Evolutionary conservation across 2,888 invertebrate genomes (phyloP).

Genomic region (Orgyia antiqua): DNA sequence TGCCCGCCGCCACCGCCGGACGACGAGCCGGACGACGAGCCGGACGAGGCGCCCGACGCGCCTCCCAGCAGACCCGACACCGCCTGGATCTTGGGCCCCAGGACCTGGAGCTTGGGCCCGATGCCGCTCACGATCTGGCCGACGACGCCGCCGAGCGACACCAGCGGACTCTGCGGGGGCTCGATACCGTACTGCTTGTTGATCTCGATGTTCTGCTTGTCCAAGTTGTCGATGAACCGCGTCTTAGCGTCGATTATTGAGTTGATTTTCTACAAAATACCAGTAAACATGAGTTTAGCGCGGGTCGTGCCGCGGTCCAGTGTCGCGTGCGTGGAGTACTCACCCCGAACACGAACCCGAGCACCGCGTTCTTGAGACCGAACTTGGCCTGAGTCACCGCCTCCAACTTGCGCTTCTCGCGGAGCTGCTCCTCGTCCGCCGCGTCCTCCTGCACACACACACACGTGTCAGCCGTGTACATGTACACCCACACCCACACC

Average conservation of each 20-base stretch:
- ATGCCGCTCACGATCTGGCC: slow-evolving; percentile 77
- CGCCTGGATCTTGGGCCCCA: slow-evolving; percentile 81
- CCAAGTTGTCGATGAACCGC: slow-evolving; percentile 82
- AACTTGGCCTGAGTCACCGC: slow-evolving; percentile 79
- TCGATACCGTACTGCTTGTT: slow-evolving; percentile 87
- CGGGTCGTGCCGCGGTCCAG: neutral
- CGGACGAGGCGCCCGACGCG: slow-evolving; percentile 67
- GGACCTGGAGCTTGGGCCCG: slow-evolving; percentile 82
- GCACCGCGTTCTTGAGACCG: slow-evolving; percentile 87
- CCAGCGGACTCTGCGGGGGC: slow-evolving; percentile 79
- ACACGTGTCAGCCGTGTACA: slow-evolving; percentile 34
- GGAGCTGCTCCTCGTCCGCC: slow-evolving; percentile 70
- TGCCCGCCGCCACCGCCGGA: slow-evolving; percentile 74
- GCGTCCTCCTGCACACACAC: slow-evolving; percentile 60
- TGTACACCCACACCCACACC: slow-evolving; percentile 17
- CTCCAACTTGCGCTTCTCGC: slow-evolving; percentile 87
- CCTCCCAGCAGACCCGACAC: slow-evolving; percentile 76
- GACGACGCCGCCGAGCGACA: slow-evolving; percentile 80
- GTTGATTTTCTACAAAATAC: slow-evolving; percentile 86
- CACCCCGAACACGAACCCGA: slow-evolving; percentile 91
- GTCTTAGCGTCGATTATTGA: slow-evolving; percentile 89
- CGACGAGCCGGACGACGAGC: slow-evolving; percentile 50
- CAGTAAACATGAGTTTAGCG: slow-evolving; percentile 17
- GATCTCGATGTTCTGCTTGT: slow-evolving; percentile 85
- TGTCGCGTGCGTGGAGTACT: slow-evolving; percentile 40